Percentiles rank a stretch among this genome's conserved stretches.
phyloP scores from a whole-genome alignment of 2,888 invertebrate species.

The Papilio demoleus region DNA sequence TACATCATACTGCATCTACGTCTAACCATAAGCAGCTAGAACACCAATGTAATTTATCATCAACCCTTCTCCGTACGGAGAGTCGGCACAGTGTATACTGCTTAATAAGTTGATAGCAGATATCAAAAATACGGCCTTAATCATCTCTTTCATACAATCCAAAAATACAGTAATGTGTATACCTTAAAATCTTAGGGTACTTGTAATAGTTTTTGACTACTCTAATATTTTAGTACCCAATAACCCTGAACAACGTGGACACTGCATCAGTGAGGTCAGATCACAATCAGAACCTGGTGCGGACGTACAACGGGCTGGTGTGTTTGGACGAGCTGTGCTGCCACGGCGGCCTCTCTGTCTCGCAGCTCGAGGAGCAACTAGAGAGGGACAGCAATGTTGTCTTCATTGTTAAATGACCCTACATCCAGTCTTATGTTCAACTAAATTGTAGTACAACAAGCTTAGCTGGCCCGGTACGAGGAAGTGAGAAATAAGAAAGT shows the following conservation, averaged over 20 bases:
- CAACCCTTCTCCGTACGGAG: too few relatives aligned
- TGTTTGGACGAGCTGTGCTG: constrained; percentile 94
- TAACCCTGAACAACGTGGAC: constrained; percentile 75
- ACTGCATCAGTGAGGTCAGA: constrained; percentile 60
- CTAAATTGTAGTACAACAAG: background rate
- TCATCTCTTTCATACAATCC: too few relatives aligned
- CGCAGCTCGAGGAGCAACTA: constrained; percentile 89
- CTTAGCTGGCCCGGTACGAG: background rate
- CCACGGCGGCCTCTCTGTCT: constrained; percentile 86
- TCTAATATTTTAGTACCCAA: constrained; percentile 72
- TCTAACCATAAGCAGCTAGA: too few relatives aligned
- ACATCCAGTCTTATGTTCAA: background rate
- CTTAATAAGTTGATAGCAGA: too few relatives aligned
- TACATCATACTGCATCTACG: too few relatives aligned
- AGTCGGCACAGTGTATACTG: too few relatives aligned
- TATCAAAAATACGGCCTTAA: too few relatives aligned
- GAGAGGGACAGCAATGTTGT: constrained; percentile 90
- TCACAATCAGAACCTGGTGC: constrained; percentile 69
- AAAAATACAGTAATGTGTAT: too few relatives aligned
- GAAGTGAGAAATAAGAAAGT: background rate
- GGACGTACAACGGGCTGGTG: constrained; percentile 75
- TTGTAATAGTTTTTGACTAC: background rate
- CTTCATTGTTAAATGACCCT: constrained; percentile 77
- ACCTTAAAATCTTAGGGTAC: too few relatives aligned
- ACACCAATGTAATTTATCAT: too few relatives aligned